Base-by-base conservation (phyloP, 2,113 vertebrate species). In the Cebidichthys violaceus region DNA sequence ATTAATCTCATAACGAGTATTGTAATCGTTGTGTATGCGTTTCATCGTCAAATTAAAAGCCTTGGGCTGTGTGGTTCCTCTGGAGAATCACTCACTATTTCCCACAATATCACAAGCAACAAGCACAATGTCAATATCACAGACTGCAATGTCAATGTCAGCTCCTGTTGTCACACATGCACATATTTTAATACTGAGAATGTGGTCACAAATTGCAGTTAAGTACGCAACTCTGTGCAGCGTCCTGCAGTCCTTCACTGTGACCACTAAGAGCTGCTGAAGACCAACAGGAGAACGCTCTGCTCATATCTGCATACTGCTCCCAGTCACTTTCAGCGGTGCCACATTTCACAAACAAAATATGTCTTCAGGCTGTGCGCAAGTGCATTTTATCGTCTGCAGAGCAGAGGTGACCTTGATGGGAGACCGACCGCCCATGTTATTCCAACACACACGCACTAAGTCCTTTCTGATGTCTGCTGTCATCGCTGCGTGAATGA, bases 221-320 rank as follows among this genome's bases (percentile, higher is more conserved):
- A 1, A 0, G 27, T 13, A 5, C 10, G 64, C 20, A 45, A 8
- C 27, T 45, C 39, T 24, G 29, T 43, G 47, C 37, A 66, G 9
- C 54, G 18, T 11, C 55, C 11, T 85, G 86, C 81, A 89, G 14
- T 66, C 4, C 10, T 50, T 5, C 9, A 1, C 18, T 55, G 17
- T 59, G 67, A 55, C 89, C 93, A 94, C 90, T 77, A 52, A 43
- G 91, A 72, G 92, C 85, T 50, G 89, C 88, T 90, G 41, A 72
- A 91, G 89, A 37, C 70, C 54, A 90, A 83, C 59, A 83, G 3
- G 77, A 88, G 24, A 57, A 57, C 24, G 4, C 4, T 37, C n/a
- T 68, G 33, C 33, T 73, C 84, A 31, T 55, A 33, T 87, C 81
- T 85, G 77, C 84, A 83, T 69, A 24, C 62, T 14, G 47, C 65